phyloP scores from a whole-genome alignment of 2,797 vertebrate species.

The Gila robusta region DNA sequence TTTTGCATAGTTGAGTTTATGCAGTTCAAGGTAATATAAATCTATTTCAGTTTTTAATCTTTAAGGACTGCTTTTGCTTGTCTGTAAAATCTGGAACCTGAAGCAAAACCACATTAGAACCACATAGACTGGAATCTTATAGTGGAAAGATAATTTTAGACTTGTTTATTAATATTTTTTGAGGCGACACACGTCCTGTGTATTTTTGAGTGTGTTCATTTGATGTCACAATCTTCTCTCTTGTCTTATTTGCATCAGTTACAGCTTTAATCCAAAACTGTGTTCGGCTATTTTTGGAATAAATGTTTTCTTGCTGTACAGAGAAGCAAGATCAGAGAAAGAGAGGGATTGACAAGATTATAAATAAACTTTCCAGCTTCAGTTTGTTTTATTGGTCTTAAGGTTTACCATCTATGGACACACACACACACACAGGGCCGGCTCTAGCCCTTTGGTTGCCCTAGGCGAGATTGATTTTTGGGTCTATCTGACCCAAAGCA shows the following conservation, averaged over 20 bases:
- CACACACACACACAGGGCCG: too few relatives aligned
- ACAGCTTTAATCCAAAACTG: constrained; percentile 5
- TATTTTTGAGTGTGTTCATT: background rate
- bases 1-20: background rate
- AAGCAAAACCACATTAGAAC: background rate
- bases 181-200: background rate
- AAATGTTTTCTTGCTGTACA: background rate
- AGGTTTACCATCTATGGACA: constrained; percentile 67
- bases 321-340: background rate
- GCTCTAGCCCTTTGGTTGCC: too few relatives aligned
- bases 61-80: background rate
- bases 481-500: too few relatives aligned
- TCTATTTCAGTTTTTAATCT: background rate
- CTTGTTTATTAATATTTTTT: background rate
- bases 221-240: background rate
- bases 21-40: background rate
- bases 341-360: background rate
- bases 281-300: constrained; percentile 24
- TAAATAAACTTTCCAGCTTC: constrained; percentile 20
- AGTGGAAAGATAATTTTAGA: background rate
- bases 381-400: constrained; percentile 36
- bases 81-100: too few relatives aligned
- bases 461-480: too few relatives aligned
- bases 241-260: background rate
- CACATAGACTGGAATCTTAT: background rate